Evolutionary conservation across 2,888 invertebrate genomes (phyloP), one percentile per base, ranked within the genome.

Genomic region (Alitta virens): DNA sequence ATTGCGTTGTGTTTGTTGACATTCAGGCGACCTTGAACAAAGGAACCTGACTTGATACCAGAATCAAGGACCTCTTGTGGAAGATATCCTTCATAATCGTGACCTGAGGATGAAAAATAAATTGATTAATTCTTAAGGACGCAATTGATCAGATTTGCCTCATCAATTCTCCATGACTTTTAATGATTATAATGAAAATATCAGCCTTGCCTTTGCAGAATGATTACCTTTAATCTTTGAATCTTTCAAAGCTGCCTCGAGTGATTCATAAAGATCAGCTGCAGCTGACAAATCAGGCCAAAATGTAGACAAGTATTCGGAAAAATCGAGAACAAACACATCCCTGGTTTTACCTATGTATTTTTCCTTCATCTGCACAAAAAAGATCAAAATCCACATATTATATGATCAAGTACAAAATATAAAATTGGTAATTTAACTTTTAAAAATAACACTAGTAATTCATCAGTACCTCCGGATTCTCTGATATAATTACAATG

Each of bases 1-100:
- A 68, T 68, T 3, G 79, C 72, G 64, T 78, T 75, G 62, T 74
- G 72, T 63, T 74, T 77, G 68, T 76, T 79, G 26, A 80, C 80
- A 49, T 76, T 71, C n/a, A 81, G 68, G 55, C 67, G 67, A n/a
- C 80, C 81, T 46, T 73, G 72, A 16, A 74, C 65, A 57, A 71
- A 76, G 14, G 65, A 69, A 7, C 77, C 79, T 5, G 71, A 65
- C 64, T 78, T 76, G 21, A 79, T 54, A 12, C 78, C 78, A 55
- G 71, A 70, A 56, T 73, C 72, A 50, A 78, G 55, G 26, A 76
- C 68, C 56, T 78, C 78, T n/a, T 56, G 27, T 0, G 76, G 72
- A 7, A 76, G 62, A 64, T 79, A 76, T 21, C 78, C 76, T 26
- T 61, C 62, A 63, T 71, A 75, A 24, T 76, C 77, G 21, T 64